A percentile compares a stretch with the other conserved stretches of the same genome.
phyloP scores from a whole-genome alignment of 2,797 vertebrate species.

The Synaphobranchus kaupii region DNA sequence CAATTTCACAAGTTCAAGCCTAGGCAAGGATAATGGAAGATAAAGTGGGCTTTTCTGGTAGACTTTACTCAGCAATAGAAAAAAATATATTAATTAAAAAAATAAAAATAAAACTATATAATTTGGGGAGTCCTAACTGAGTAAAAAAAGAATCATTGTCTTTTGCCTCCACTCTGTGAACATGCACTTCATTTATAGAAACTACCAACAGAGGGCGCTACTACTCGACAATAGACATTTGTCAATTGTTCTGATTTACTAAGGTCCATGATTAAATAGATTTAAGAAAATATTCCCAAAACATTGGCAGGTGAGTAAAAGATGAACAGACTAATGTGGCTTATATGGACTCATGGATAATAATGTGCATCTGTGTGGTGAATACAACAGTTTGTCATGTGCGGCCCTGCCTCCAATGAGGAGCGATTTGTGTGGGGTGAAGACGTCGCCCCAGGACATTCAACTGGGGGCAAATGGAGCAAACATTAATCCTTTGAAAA shows the following conservation, averaged over 20 bases:
- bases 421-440: neutral
- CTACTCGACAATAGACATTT: neutral
- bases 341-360: neutral
- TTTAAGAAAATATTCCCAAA: neutral
- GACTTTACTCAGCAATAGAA: neutral
- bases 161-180: neutral
- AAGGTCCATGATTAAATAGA: neutral
- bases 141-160: neutral
- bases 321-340: neutral
- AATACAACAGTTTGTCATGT: neutral
- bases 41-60: neutral
- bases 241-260: neutral
- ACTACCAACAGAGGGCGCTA: slow-evolving; percentile 25
- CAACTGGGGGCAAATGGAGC: neutral
- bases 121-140: neutral
- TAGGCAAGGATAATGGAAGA: neutral
- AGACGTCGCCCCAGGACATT: neutral
- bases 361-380: neutral
- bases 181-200: neutral
- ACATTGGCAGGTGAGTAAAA: neutral
- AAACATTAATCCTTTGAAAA: neutral
- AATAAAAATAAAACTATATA: neutral
- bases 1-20: neutral
- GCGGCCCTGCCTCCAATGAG: neutral
- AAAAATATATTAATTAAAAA: neutral